phyloP scores from a whole-genome alignment of 2,797 vertebrate genomes.

The Typhlichthys subterraneus region DNA sequence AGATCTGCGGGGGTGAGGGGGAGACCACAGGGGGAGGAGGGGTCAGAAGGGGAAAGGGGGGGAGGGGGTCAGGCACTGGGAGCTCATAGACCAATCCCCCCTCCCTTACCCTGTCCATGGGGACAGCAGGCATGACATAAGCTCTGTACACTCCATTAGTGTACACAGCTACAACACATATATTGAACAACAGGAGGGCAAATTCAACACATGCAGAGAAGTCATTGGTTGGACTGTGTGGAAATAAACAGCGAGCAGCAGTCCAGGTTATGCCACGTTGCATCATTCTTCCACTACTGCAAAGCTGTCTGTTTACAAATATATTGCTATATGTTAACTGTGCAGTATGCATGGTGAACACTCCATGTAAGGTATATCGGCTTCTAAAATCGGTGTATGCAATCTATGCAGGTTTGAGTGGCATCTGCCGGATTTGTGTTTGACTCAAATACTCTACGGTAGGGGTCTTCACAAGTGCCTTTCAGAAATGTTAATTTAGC shows the following conservation, averaged over 20 bases:
- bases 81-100: conserved; percentile 8
- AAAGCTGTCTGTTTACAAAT: neutral
- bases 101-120: neutral
- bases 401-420: no score
- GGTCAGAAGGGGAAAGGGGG: conserved; percentile 50
- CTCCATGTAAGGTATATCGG: no score
- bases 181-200: conserved; percentile 3
- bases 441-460: neutral
- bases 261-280: no score
- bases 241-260: neutral
- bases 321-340: neutral
- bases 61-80: conserved; percentile 48
- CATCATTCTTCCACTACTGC: no score
- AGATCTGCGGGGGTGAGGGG: conserved; percentile 47
- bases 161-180: conserved; percentile 41
- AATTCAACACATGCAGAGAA: conserved; percentile 28
- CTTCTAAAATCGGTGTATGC: no score
- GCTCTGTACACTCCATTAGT: conserved; percentile 44
- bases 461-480: neutral
- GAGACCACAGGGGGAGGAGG: conserved; percentile 14
- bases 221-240: conserved; percentile 47
- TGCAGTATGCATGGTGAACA: no score
- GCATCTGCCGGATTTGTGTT: neutral
- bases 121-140: conserved; percentile 42
- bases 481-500: conserved; percentile 38